Base-by-base conservation (phyloP, 2,888 invertebrate species). In the Dynastes hyllus region DNA sequence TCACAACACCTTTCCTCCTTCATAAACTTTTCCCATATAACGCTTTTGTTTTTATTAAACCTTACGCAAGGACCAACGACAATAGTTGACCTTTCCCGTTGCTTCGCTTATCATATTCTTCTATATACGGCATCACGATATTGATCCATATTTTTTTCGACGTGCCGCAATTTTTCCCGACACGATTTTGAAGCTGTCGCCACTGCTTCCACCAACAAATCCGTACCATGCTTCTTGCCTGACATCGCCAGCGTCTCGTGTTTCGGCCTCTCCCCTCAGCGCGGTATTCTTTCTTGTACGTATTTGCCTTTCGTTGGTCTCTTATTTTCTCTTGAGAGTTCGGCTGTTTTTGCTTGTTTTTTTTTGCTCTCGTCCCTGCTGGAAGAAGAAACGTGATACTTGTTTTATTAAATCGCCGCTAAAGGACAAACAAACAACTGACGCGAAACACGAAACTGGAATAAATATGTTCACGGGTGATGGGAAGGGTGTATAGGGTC, bases 41-140 rank as follows among this genome's bases (percentile, higher is more conserved):
- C 58, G 58, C 73, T 40, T 61, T 73, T 73, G 73, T 73, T 73
- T 73, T 73, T 73, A 73, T 73, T 58, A 61, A 73, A 73, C 58
- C 58, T 58, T 40, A 73, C 55, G 37, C 53, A 37, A 50, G 27
- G 37, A 40, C 73, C 22, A 58, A 5, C 53, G 53, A 53, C 53
- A 53, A 16, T 8, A 9, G 55, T 22, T 73, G 73, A 73, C 73
- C 73, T 69, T 69, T 53, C 11, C 63, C 22, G 22, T 22, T 22
- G 22, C 32, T 63, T 22, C 22, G 32, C 51, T 40, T 69, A 13
- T 51, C 22, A 37, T 37, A 37, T 37, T 69, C 51, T 27, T 13
- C 29, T 69, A 69, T 51, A 51, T 69, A 69, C 22, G 50, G 6
- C 22, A 37, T 37, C 32, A 63, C 69, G 29, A 13, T 69, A 69